Evolutionary conservation across 1,140 invertebrate genomes (phyloP).

Genomic region (Anastrepha obliqua): DNA sequence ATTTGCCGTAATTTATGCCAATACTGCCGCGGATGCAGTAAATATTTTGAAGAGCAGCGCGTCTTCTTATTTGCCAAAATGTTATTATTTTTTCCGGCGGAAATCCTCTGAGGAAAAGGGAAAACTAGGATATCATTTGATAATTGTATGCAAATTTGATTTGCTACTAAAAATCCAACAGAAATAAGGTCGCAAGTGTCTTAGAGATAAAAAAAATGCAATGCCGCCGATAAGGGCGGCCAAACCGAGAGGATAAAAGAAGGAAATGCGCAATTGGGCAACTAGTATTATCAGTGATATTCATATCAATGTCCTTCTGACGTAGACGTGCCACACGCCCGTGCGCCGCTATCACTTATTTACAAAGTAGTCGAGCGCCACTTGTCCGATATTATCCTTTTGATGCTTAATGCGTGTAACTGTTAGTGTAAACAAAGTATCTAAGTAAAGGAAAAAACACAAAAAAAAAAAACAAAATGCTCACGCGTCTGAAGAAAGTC

Average conservation of each 20-base stretch:
- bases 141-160: constrained; percentile 59
- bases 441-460: not conserved
- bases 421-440: constrained; percentile 51
- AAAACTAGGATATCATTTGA: constrained; percentile 54
- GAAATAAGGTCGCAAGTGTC: not conserved
- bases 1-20: no score
- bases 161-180: constrained; percentile 54
- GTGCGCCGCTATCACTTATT: not conserved
- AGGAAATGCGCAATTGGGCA: not conserved
- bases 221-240: not conserved
- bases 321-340: not conserved
- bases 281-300: not conserved
- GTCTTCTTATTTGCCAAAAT: no score
- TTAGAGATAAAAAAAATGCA: not conserved
- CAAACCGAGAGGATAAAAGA: not conserved
- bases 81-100: no score
- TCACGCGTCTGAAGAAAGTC: constrained; percentile 41
- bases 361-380: not conserved
- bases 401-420: constrained; percentile 37
- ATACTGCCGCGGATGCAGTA: no score
- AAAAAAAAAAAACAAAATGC: not conserved
- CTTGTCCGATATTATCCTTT: constrained; percentile 49
- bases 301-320: constrained; percentile 45
- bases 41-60: no score
- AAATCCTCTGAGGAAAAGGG: not conserved